A percentile compares a stretch with the other conserved stretches of the same genome.
Conservation (phyloP, 2,888 invertebrate genomes). For the Morpho deidamia region DNA sequence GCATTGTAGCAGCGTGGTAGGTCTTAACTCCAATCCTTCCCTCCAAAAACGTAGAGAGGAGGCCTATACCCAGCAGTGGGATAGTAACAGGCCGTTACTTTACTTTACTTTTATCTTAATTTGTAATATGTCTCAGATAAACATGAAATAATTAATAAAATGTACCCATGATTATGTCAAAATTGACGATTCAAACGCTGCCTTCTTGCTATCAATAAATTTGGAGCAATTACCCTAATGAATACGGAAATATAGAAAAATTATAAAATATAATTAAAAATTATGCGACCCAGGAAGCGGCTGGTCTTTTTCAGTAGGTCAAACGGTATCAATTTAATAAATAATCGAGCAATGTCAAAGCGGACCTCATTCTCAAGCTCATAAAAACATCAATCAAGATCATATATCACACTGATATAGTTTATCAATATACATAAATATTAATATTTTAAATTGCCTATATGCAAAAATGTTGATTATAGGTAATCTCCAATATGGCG, state of each 20-base stretch:
- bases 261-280: not conserved
- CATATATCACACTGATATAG: conserved; percentile 12
- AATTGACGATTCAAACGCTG: conserved; percentile 35
- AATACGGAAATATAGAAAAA: not conserved
- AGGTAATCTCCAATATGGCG: conserved; percentile 4
- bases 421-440: conserved; percentile 8
- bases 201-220: not conserved
- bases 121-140: too few relatives aligned
- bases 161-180: not conserved
- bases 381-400: conserved; percentile 3
- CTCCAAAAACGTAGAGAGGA: too few relatives aligned
- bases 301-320: conserved; percentile 1
- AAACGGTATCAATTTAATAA: conserved; percentile 1
- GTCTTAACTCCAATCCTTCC: too few relatives aligned
- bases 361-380: not conserved
- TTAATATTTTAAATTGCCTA: conserved; percentile 1
- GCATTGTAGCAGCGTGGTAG: too few relatives aligned
- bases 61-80: too few relatives aligned
- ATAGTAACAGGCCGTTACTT: too few relatives aligned
- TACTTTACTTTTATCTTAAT: too few relatives aligned
- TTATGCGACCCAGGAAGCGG: conserved; percentile 8
- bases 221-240: conserved; percentile 1
- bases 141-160: too few relatives aligned
- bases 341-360: conserved; percentile 3
- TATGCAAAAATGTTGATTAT: conserved; percentile 9